A percentile compares a stretch with the other conserved stretches of the same genome.
These are phyloP conservation scores for Aspidoscelis tigris DNA, from an alignment of 2,113 vertebrate genomes.

Conservation along the genomic window DNA sequence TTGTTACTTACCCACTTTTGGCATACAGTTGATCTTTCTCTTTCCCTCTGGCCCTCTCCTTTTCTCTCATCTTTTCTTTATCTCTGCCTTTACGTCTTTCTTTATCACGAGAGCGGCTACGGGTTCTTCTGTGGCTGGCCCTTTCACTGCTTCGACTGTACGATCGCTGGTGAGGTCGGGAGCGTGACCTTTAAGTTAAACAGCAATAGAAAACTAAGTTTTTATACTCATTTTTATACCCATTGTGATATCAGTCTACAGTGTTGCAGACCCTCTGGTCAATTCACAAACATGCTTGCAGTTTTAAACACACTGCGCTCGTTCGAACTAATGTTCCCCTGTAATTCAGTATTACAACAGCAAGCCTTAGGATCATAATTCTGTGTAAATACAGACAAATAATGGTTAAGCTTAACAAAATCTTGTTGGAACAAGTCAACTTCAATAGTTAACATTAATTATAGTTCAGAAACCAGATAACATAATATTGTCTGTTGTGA, in stretches of 20 bases:
- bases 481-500: no score
- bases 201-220: background rate
- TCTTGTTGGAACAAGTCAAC: no score
- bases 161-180: conserved; percentile 82
- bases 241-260: background rate
- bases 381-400: no score
- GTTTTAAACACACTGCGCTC: conserved; percentile 1
- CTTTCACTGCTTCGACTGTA: conserved; percentile 84
- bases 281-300: background rate
- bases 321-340: no score
- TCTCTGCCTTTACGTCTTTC: conserved; percentile 82
- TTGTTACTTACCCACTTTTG: conserved; percentile 74
- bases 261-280: background rate
- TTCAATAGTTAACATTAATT: no score
- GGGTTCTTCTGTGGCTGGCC: conserved; percentile 80
- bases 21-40: conserved; percentile 74
- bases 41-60: conserved; percentile 76
- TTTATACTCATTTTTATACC: background rate
- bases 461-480: no score
- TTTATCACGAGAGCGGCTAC: conserved; percentile 78
- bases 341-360: no score
- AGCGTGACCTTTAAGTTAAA: conserved; percentile 81
- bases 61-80: conserved; percentile 73
- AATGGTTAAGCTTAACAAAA: no score
- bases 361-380: no score